phyloP scores from a whole-genome alignment of 2,888 invertebrate species.

The Agriopis leucophaearia region DNA sequence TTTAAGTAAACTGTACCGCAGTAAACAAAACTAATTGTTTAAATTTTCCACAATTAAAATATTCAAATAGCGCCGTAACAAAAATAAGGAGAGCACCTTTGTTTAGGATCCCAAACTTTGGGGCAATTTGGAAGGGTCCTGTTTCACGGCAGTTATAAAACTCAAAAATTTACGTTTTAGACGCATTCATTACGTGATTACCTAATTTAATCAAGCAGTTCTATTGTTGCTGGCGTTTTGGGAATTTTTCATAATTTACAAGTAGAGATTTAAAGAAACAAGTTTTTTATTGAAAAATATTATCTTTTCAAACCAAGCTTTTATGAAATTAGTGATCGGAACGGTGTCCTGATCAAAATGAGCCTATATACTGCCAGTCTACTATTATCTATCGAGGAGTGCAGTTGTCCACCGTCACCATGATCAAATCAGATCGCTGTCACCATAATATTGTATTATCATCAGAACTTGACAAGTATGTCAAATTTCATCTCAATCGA shows the following conservation, averaged over 20 bases:
- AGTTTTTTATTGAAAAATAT: too few relatives aligned
- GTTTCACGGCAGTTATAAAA: constrained; percentile 37
- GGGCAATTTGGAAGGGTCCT: constrained; percentile 32
- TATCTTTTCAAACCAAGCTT: too few relatives aligned
- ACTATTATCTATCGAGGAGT: too few relatives aligned
- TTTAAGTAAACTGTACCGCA: constrained; percentile 5
- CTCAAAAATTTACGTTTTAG: constrained; percentile 29
- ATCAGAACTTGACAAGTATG: too few relatives aligned
- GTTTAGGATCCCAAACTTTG: constrained; percentile 35
- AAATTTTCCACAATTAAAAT: constrained; percentile 38
- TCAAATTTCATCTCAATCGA: too few relatives aligned
- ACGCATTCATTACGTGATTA: constrained; percentile 25
- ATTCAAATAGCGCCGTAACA: constrained; percentile 31
- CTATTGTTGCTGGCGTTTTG: constrained; percentile 17
- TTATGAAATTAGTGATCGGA: too few relatives aligned
- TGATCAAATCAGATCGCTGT: too few relatives aligned
- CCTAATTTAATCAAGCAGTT: constrained; percentile 27
- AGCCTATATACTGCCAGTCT: too few relatives aligned
- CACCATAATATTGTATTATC: too few relatives aligned
- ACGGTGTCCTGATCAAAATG: too few relatives aligned
- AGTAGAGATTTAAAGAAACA: constrained; percentile 14
- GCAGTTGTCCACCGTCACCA: too few relatives aligned
- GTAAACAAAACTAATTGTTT: constrained; percentile 32
- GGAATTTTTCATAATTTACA: constrained; percentile 19
- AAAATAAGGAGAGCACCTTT: constrained; percentile 40